These are phyloP conservation scores for Falco peregrinus DNA, from an alignment of 2,797 vertebrate genomes.

Conservation along the genomic window DNA sequence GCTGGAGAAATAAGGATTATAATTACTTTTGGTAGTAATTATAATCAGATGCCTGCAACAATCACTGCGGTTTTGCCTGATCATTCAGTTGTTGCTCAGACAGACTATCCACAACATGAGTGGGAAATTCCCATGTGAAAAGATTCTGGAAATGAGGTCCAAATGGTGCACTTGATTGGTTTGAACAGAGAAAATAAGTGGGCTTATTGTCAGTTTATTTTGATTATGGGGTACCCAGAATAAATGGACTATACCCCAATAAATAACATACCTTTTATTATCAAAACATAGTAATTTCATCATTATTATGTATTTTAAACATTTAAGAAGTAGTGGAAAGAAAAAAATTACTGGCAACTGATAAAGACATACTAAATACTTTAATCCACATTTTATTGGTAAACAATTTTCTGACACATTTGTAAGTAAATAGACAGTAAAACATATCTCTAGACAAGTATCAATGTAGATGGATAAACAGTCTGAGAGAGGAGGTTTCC, in stretches of 20 bases:
- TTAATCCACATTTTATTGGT: slow-evolving; percentile 1
- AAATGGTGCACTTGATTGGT: not conserved
- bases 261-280: not conserved
- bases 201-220: not conserved
- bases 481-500: slow-evolving; percentile 22
- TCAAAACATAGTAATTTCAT: not conserved
- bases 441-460: slow-evolving; percentile 57
- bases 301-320: not conserved
- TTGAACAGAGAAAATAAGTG: not conserved
- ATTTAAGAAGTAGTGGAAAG: not conserved
- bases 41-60: slow-evolving; percentile 10
- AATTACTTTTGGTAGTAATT: slow-evolving; percentile 15
- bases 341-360: not conserved
- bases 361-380: not conserved
- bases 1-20: not conserved
- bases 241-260: not conserved
- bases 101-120: not conserved
- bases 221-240: not conserved
- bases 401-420: slow-evolving; percentile 34
- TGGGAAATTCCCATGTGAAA: not conserved
- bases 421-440: slow-evolving; percentile 40
- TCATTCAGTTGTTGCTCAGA: not conserved
- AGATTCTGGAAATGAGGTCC: not conserved
- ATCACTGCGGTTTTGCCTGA: not conserved
- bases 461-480: slow-evolving; percentile 44